Evolutionary conservation across 2,888 invertebrate genomes (phyloP), one percentile per base, ranked within the genome.

Genomic region (Leucoma salicis): DNA sequence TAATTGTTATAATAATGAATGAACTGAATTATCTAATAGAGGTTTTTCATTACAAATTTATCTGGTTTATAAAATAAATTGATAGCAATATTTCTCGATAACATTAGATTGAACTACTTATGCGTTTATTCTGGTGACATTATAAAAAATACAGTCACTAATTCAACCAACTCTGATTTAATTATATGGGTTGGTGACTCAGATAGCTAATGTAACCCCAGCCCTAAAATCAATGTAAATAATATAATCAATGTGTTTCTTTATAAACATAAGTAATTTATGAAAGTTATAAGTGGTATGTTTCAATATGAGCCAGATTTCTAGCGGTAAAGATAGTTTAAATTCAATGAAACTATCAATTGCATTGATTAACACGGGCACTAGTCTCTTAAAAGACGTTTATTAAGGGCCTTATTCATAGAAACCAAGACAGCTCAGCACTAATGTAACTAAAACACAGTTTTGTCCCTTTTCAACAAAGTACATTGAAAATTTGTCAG

Each of bases 161-260:
- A n/a, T n/a, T n/a, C n/a, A n/a, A n/a, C n/a, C n/a, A n/a, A n/a
- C n/a, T n/a, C n/a, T n/a, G n/a, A n/a, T n/a, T n/a, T n/a, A n/a
- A n/a, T n/a, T n/a, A n/a, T n/a, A n/a, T n/a, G n/a, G n/a, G n/a
- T n/a, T n/a, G n/a, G n/a, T n/a, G n/a, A n/a, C n/a, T n/a, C n/a
- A n/a, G n/a, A n/a, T n/a, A n/a, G 39, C 45, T 54, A 40, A 49
- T 59, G 37, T 49, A 57, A 44, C 53, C 49, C 49, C 43, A 53
- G 49, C 48, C 42, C 44, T 55, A 50, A 57, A 15, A 42, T 40
- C 66, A 66, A 63, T 84, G 86, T 86, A 85, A 82, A 86, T 85
- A 86, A 75, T 66, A 86, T 85, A 86, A 75, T 66, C 55, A 58
- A 55, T 63, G 69, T 70, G 21, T 70, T 79, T 66, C 75, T 61